Percentiles rank a stretch among this genome's conserved stretches.
Evolutionary conservation across 2,113 vertebrate genomes (phyloP).

Genomic region (Condylura cristata): DNA sequence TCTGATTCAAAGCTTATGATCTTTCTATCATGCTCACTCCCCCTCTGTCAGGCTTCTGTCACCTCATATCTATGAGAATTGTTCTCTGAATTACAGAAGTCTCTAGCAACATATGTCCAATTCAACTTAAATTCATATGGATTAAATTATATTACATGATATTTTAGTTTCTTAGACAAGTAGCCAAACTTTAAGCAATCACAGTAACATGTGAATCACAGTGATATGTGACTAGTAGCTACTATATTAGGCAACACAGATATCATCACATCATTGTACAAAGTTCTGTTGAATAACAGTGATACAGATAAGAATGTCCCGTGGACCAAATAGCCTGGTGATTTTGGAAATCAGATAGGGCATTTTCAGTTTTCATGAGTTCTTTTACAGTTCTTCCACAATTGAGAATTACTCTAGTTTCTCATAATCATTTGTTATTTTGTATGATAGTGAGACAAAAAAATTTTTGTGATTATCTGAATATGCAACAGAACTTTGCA

Average conservation of each 20-base stretch:
- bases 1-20: not conserved
- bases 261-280: not conserved
- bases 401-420: not conserved
- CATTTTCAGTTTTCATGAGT: constrained; percentile 11
- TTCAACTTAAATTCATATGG: constrained; percentile 13
- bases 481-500: not conserved
- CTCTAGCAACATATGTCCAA: not conserved
- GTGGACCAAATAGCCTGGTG: fast-evolving
- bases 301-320: not conserved
- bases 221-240: not conserved
- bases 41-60: not conserved
- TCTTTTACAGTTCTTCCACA: no score
- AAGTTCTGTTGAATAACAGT: not conserved
- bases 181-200: not conserved
- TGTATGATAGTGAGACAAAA: not conserved
- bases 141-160: not conserved
- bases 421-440: not conserved
- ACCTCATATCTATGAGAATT: not conserved
- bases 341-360: not conserved
- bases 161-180: not conserved
- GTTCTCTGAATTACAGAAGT: not conserved
- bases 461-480: not conserved
- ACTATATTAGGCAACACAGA: not conserved
- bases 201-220: no score
- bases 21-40: not conserved